These are phyloP conservation scores for Ferrisia virgata DNA, from an alignment of 2,888 invertebrate species.

Conservation along the genomic window DNA sequence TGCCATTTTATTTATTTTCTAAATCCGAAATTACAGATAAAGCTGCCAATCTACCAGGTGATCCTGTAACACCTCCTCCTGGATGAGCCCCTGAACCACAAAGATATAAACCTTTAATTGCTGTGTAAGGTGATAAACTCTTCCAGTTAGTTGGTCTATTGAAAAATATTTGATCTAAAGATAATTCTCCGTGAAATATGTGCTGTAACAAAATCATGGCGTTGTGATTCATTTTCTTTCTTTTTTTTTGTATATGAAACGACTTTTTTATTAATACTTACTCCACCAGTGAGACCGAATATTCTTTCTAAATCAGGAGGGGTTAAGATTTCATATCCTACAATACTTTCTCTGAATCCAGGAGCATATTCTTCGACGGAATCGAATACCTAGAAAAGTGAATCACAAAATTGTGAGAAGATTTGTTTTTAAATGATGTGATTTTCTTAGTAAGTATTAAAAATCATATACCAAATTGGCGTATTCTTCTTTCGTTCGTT, in stretches of 20 bases:
- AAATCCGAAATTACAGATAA: no score
- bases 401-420: no score
- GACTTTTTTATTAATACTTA: no score
- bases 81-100: conserved; percentile 61
- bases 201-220: conserved; percentile 54
- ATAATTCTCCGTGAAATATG: conserved; percentile 60
- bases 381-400: conserved; percentile 57
- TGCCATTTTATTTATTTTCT: no score
- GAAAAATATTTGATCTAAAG: conserved; percentile 58
- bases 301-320: conserved; percentile 58
- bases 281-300: conserved; percentile 61
- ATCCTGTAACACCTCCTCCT: conserved; percentile 60
- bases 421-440: background rate
- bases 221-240: background rate
- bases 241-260: no score
- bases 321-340: conserved; percentile 58
- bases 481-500: conserved; percentile 51
- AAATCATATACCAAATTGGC: conserved; percentile 47
- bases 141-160: conserved; percentile 53
- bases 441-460: background rate
- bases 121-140: conserved; percentile 54
- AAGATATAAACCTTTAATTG: conserved; percentile 55
- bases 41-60: conserved; percentile 58
- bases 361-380: conserved; percentile 59
- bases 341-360: conserved; percentile 57